phyloP scores from a whole-genome alignment of 2,888 invertebrate genomes.

The Scotopteryx bipunctaria region DNA sequence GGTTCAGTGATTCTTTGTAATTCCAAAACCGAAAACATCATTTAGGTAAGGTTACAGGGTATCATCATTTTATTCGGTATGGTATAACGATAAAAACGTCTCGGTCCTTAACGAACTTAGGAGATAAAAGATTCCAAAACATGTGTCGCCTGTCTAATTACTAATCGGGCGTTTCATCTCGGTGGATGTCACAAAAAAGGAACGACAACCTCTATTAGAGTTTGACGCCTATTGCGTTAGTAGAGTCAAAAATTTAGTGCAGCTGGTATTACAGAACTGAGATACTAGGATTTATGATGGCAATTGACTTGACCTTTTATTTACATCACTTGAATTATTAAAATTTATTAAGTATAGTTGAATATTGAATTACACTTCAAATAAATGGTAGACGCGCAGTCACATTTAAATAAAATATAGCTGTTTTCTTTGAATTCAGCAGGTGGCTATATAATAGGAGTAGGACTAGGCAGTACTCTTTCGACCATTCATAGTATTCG shows the following conservation, averaged over 20 bases:
- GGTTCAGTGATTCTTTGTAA: slow-evolving; percentile 25
- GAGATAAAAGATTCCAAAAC: slow-evolving; percentile 73
- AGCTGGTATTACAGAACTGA: too few relatives aligned
- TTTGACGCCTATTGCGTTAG: slow-evolving; percentile 45
- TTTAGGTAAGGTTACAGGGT: slow-evolving; percentile 17
- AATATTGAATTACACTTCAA: too few relatives aligned
- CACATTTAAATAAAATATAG: too few relatives aligned
- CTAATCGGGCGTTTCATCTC: slow-evolving; percentile 76
- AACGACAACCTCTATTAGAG: slow-evolving; percentile 70
- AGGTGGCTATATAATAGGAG: too few relatives aligned
- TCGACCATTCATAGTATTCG: too few relatives aligned
- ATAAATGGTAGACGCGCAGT: too few relatives aligned
- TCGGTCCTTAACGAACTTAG: slow-evolving; percentile 64
- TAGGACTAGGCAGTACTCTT: too few relatives aligned
- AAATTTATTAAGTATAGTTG: too few relatives aligned
- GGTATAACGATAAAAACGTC: slow-evolving; percentile 55
- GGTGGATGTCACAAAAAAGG: slow-evolving; percentile 65
- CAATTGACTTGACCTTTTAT: slow-evolving; percentile 4
- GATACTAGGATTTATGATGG: slow-evolving; percentile 9
- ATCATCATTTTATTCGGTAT: slow-evolving; percentile 36
- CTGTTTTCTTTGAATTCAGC: too few relatives aligned
- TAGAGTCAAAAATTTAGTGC: slow-evolving; percentile 3
- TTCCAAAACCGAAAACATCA: slow-evolving; percentile 21
- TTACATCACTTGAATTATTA: background rate
- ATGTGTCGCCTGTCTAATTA: slow-evolving; percentile 80